Percentiles rank a stretch among this genome's conserved stretches.
phyloP scores from a whole-genome alignment of 2,888 invertebrate genomes.

The Caenorhabditis sp. region DNA sequence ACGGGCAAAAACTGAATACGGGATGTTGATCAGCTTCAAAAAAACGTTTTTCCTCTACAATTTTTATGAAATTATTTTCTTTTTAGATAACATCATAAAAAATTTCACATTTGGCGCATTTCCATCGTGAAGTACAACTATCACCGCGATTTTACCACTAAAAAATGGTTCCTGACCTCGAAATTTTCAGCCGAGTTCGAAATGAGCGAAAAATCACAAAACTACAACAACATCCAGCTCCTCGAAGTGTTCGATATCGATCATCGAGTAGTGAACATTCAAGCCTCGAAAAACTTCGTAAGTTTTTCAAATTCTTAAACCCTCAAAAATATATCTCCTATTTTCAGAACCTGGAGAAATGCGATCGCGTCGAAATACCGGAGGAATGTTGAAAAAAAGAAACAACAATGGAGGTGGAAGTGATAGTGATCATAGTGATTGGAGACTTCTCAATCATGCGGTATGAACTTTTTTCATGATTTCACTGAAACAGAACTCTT shows the following conservation, averaged over 20 bases:
- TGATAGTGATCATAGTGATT: constrained; percentile 37
- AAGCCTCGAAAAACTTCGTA: constrained; percentile 38
- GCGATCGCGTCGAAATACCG: constrained; percentile 23
- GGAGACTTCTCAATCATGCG: constrained; percentile 29
- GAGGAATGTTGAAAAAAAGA: constrained; percentile 5
- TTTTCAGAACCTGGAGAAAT: constrained; percentile 35
- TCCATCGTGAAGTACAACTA: too few relatives aligned
- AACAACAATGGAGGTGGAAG: constrained; percentile 12
- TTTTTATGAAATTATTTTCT: too few relatives aligned
- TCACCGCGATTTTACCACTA: not conserved
- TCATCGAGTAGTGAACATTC: constrained; percentile 46
- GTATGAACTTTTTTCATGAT: constrained; percentile 1
- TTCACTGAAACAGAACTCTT: too few relatives aligned
- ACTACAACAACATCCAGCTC: not conserved
- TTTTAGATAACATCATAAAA: too few relatives aligned
- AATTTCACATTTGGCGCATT: not conserved
- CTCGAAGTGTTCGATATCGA: constrained; percentile 15
- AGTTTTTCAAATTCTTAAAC: not conserved
- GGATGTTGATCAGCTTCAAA: too few relatives aligned
- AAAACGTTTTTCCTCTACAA: too few relatives aligned
- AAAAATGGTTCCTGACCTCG: not conserved
- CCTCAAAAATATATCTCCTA: not conserved
- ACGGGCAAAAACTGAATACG: too few relatives aligned
- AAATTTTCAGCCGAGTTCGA: not conserved
- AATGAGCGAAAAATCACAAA: constrained; percentile 13